Evolutionary conservation across 2,113 vertebrate genomes (phyloP).

Genomic region (Melanotaenia duboulayi): DNA sequence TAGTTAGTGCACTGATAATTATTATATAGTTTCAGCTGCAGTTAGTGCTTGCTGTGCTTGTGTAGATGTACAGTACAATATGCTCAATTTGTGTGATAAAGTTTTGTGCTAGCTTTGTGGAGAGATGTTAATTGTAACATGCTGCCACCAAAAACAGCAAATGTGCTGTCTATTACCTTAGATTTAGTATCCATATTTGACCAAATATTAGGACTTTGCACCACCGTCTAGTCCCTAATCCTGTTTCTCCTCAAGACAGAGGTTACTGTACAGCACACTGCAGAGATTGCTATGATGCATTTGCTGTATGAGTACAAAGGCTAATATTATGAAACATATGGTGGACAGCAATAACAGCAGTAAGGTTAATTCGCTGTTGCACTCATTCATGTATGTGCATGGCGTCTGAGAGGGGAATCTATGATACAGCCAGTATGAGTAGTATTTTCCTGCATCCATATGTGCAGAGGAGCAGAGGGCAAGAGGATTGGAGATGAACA

Average conservation of each 20-base stretch:
- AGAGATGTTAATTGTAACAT: neutral
- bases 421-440: conserved; percentile 43
- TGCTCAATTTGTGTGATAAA: neutral
- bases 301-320: conserved; percentile 3
- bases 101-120: neutral
- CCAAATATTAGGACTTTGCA: conserved; percentile 6
- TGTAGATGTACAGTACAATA: too few species aligned
- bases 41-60: too few species aligned
- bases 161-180: neutral
- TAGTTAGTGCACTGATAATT: neutral
- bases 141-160: neutral
- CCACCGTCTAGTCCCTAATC: neutral
- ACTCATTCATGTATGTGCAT: conserved; percentile 46
- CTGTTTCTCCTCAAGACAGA: neutral
- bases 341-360: conserved; percentile 15
- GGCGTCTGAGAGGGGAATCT: conserved; percentile 50
- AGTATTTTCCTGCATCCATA: conserved; percentile 72
- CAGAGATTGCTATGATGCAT: conserved; percentile 8
- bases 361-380: conserved; percentile 47
- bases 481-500: conserved; percentile 59
- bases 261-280: neutral
- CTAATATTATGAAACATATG: conserved; percentile 8
- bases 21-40: too few species aligned
- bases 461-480: conserved; percentile 65
- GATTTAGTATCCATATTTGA: neutral